Evolutionary conservation across 2,797 vertebrate species (phyloP).

Genomic region (Pipistrellus kuhlii): DNA sequence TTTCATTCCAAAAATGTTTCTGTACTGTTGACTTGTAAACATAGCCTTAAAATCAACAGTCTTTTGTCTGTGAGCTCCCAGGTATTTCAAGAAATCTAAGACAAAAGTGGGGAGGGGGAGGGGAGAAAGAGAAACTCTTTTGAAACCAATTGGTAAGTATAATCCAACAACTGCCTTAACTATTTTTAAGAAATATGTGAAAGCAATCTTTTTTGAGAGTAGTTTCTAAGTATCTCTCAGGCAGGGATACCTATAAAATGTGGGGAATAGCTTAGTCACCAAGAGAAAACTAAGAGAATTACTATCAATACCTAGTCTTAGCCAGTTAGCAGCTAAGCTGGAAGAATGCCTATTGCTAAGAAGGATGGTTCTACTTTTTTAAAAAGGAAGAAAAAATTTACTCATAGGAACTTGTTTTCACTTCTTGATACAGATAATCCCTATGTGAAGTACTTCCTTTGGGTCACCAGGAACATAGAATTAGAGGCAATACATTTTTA

Average conservation of each 20-base stretch:
- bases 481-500: neutral
- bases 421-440: neutral
- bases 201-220: neutral
- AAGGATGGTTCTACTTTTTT: conserved; percentile 37
- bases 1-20: conserved; percentile 53
- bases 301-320: conserved; percentile 4
- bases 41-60: neutral
- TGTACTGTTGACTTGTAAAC: neutral
- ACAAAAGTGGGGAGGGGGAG: neutral
- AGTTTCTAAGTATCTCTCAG: conserved; percentile 40
- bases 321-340: neutral
- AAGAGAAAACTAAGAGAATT: conserved; percentile 34
- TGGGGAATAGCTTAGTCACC: neutral
- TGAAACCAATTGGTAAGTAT: neutral
- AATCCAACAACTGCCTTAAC: neutral
- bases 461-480: neutral
- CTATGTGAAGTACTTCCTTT: neutral
- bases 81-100: conserved; percentile 39
- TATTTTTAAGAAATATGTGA: neutral
- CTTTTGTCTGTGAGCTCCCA: conserved; percentile 15
- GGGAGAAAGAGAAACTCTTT: neutral
- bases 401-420: neutral
- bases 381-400: conserved; percentile 54
- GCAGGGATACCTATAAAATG: conserved; percentile 17
- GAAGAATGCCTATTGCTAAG: neutral